Evolutionary conservation across 2,888 invertebrate genomes (phyloP), one percentile per base, ranked within the genome.

Genomic region (Cantharis rufa): DNA sequence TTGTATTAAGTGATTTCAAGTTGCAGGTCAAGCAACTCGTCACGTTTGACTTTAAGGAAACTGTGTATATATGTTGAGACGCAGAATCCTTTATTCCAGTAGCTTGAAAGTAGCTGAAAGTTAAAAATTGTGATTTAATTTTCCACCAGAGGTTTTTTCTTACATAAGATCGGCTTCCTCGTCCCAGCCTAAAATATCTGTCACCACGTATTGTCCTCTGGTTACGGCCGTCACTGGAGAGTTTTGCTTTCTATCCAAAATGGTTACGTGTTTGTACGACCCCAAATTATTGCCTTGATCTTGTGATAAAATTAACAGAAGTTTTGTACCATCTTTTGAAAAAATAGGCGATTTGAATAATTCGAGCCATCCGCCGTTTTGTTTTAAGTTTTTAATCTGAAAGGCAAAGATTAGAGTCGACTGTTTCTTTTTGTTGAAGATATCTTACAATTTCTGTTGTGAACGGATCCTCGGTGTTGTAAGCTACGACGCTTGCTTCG

Each of bases 61-160:
- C 90, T 10, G 93, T 91, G 89, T 94, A 97, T 63, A 98, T 89
- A 87, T 98, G 97, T 84, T 94, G 92, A 72, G 94, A 92, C 4
- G 94, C 92, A 0, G 96, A 93, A 86, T 95, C 94, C 11, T 90
- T 89, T 80, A 92, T 93, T 7, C 92, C 91, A 32, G 95, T 96
- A 0, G 96, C 96, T 82, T 93, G 91, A 88, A 95, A 98, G 90
- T 96, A 98, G 76, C 96, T 96, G 88, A 24, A 48, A 48, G n/a
- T 48, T n/a, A 2, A 75, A 28, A 32, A 18, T 62, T 69, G 5
- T 15, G 10, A 10, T 16, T 48, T 11, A 66, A n/a, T 48, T 15
- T n/a, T 10, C 11, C 32, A n/a, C 2, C 13, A 27, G 18, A 1
- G 5, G 1, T 24, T 11, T 4, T 28, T 63, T 88, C 92, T 91